Evolutionary conservation across 2,888 invertebrate genomes (phyloP), one percentile per base, ranked within the genome.

Genomic region (Epirrhoe alternata): DNA sequence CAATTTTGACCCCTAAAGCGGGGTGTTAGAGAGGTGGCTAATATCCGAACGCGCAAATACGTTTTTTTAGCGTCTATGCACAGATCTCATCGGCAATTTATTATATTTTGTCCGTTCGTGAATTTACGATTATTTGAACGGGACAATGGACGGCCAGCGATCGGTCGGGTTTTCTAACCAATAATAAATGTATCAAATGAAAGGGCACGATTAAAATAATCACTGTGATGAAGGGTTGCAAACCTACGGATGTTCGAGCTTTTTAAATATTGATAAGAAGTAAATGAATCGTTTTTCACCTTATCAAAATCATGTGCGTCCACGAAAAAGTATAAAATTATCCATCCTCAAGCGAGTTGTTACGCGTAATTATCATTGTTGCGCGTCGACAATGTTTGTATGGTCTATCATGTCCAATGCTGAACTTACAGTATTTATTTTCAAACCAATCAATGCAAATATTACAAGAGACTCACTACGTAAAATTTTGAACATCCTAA

Each of bases 21-120:
- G 64, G 10, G 61, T 45, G 51, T 73, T 80, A 77, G 71, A 71
- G 72, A 65, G 47, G 50, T 16, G 14, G 51, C 17, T 51, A 51
- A 35, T 16, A 12, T 16, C 35, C 14, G 7, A 38, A 68, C 75
- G 76, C 76, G 71, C 73, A 72, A 72, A 72, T 71, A 70, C 63
- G 67, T 64, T 76, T 72, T 69, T 60, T 76, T 80, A 83, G 86
- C 85, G 85, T 87, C 84, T 88, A 86, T 85, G 87, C 87, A 82
- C 86, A 87, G 92, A 92, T 92, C 90, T 88, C 92, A 92, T 92
- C 92, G 92, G 91, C 92, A 92, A 92, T 93, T 93, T 92, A 92
- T 93, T 90, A 92, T 92, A 92, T 93, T 92, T 92, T 90, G 90
- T 90, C 89, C 88, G 92, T 90, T 88, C 80, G 84, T 75, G 83